A percentile compares a stretch with the other conserved stretches of the same genome.
phyloP scores from a whole-genome alignment of 2,888 invertebrate genomes.

The Trissolcus brochymenae region DNA sequence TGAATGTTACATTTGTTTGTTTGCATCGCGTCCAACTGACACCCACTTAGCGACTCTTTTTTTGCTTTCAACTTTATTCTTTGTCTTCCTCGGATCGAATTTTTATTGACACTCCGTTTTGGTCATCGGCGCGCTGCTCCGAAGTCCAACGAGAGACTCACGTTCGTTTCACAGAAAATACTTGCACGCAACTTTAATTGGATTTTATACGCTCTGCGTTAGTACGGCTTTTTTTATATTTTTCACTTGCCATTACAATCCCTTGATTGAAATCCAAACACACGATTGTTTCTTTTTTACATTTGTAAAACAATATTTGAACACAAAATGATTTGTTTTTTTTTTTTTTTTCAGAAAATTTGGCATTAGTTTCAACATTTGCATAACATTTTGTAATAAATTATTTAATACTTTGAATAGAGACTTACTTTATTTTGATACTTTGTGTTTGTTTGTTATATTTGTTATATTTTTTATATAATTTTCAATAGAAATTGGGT shows the following conservation, averaged over 20 bases:
- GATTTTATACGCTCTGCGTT: slow-evolving; percentile 20
- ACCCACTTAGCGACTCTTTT: not conserved
- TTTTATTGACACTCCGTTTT: slow-evolving; percentile 9
- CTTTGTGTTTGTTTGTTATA: not conserved
- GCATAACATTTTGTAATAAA: not conserved
- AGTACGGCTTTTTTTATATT: slow-evolving; percentile 14
- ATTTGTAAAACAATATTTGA: too few relatives aligned
- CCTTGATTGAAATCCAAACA: not conserved
- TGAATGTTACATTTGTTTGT: not conserved
- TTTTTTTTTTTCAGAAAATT: too few relatives aligned
- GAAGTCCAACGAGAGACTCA: slow-evolving; percentile 10
- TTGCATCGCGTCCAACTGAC: not conserved
- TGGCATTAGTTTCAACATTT: not conserved
- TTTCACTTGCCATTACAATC: not conserved
- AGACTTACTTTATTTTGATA: not conserved
- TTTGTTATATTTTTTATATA: not conserved
- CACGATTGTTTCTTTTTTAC: not conserved
- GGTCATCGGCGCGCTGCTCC: slow-evolving; percentile 11
- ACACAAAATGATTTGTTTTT: too few relatives aligned
- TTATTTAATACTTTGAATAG: too few relatives aligned
- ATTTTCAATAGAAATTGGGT: not conserved
- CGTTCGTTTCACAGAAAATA: slow-evolving; percentile 14
- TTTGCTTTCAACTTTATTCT: not conserved
- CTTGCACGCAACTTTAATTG: slow-evolving; percentile 32
- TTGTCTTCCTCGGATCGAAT: not conserved